Evolutionary conservation across 2,797 vertebrate genomes (phyloP).

Genomic region (Liparis tanakae): DNA sequence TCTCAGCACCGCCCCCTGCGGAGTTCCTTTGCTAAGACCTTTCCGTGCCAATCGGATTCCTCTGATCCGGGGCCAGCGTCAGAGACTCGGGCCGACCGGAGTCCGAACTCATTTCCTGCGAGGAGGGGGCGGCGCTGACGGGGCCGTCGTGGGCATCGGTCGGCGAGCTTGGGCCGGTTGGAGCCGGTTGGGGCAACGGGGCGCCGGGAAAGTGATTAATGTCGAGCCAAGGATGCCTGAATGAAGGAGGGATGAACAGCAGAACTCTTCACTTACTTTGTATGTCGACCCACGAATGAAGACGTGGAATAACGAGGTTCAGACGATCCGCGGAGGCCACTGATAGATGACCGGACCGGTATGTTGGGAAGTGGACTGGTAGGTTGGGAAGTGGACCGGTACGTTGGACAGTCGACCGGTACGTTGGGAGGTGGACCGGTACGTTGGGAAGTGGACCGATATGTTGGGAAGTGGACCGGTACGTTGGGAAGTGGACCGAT

Average conservation of each 20-base stretch:
- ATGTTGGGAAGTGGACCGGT: too few species aligned
- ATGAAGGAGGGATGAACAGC: slow-evolving; percentile 6
- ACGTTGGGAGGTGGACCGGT: too few species aligned
- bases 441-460: too few species aligned
- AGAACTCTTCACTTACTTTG: not conserved
- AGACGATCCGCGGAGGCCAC: not conserved
- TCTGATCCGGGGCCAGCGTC: slow-evolving; percentile 62
- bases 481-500: too few species aligned
- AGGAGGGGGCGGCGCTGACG: slow-evolving; percentile 51
- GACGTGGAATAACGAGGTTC: not conserved
- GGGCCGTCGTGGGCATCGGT: slow-evolving; percentile 45
- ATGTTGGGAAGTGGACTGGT: not conserved
- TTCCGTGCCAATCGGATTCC: slow-evolving; percentile 60
- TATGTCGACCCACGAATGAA: too few species aligned
- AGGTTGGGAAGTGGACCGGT: too few species aligned
- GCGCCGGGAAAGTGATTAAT: slow-evolving; percentile 29
- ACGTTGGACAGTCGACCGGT: too few species aligned
- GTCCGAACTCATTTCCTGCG: slow-evolving; percentile 65
- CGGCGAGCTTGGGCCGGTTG: slow-evolving; percentile 29
- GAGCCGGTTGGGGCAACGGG: slow-evolving; percentile 14
- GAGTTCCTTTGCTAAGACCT: slow-evolving; percentile 39
- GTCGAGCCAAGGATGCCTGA: slow-evolving; percentile 31
- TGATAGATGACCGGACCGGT: slow-evolving; percentile 12
- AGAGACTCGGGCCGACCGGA: slow-evolving; percentile 60
- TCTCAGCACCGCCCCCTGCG: slow-evolving; percentile 53